phyloP scores from a whole-genome alignment of 2,797 vertebrate genomes.

The Coluber constrictor region DNA sequence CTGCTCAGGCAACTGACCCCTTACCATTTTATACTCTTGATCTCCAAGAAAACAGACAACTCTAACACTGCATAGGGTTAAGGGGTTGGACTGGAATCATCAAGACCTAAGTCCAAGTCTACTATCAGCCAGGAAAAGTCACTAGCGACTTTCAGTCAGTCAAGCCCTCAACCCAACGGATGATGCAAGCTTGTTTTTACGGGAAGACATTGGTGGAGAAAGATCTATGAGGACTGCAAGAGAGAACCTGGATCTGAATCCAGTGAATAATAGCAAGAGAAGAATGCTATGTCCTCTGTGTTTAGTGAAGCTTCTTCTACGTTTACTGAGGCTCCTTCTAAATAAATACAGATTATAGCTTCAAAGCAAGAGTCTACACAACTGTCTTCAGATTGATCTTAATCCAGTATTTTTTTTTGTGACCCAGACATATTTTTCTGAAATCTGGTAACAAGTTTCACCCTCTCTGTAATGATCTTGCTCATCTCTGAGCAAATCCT shows the following conservation, averaged over 20 bases:
- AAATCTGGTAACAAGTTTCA: background rate
- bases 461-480: slow-evolving; percentile 6
- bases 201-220: background rate
- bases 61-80: background rate
- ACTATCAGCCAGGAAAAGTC: background rate
- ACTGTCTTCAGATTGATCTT: background rate
- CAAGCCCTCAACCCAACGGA: background rate
- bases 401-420: background rate
- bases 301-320: background rate
- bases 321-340: background rate
- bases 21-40: no score
- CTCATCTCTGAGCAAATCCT: slow-evolving; percentile 33
- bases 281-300: background rate
- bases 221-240: background rate
- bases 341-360: background rate
- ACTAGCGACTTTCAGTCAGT: background rate
- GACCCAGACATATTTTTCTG: background rate
- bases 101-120: background rate
- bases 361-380: no score
- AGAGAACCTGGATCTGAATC: background rate
- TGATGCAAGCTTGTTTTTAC: background rate
- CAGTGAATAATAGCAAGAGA: background rate
- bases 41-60: background rate
- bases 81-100: background rate
- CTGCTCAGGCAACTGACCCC: no score